Base-by-base conservation (phyloP, 2,113 vertebrate genomes). In the Procavia capensis region DNA sequence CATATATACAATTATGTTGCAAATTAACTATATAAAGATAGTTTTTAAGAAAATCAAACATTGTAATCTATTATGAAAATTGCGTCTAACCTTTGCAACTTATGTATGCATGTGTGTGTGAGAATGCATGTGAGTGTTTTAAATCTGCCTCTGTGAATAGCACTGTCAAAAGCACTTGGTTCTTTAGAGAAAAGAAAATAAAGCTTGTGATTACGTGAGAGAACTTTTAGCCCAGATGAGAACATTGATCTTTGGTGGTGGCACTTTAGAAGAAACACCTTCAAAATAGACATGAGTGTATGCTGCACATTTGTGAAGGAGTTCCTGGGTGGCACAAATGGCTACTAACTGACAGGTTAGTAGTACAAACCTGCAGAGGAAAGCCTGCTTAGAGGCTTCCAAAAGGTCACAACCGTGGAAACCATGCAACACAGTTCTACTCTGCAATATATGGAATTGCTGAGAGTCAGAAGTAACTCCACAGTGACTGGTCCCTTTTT, bases 161-260 rank as follows among this genome's bases (percentile, higher is more conserved):
- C 31, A 76, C 16, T 81, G 17, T n/a, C 59, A 84, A 93, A 88
- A 80, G 74, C 16, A 72, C 24, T 61, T 95, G 25, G 25, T 87
- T 86, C 16, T 8, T 68, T 90, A 94, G n/a, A 64, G 47, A 87
- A 93, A 88, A 9, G n/a, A 64, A 36, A 54, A 66, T 91, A 85
- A 91, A 59, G 7, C 8, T 57, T 83, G 9, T 61, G 19, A 78
- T 90, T 82, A 87, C 85, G 90, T 93, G 27, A 88, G 14, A 88
- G 41, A 47, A 85, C 1, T 93, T 96, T 93, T 95, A 83, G 34
- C 61, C 24, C 24, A 92, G 91, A 74, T 86, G 16, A 94, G 86
- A 79, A 25, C 74, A 43, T 54, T 90, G 9, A 24, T 81, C 34
- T 59, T 89, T 85, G 75, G 22, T 76, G 27, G 59, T 72, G 64